Evolutionary conservation across 2,113 vertebrate genomes (phyloP).

Genomic region (Microtus montanus): DNA sequence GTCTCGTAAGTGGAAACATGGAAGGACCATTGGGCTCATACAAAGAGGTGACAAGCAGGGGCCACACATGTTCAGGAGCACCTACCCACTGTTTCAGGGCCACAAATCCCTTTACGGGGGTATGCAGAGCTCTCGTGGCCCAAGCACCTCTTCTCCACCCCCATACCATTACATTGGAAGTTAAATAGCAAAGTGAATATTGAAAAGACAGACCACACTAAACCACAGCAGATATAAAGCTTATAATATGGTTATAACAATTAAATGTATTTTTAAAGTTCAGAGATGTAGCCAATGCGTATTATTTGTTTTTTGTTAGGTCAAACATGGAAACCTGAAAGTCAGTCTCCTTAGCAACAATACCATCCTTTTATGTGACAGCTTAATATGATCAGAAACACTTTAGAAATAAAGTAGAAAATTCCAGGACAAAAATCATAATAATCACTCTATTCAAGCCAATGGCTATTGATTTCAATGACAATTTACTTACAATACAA

Average conservation of each 20-base stretch:
- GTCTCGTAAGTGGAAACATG: not conserved
- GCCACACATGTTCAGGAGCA: not conserved
- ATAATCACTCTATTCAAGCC: not conserved
- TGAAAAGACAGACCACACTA: not conserved
- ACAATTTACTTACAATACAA: not conserved
- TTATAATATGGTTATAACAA: not conserved
- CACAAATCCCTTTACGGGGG: not conserved
- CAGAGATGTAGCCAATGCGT: not conserved
- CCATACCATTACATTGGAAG: not conserved
- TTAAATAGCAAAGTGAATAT: not conserved
- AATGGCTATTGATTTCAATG: not conserved
- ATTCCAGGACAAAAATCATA: not conserved
- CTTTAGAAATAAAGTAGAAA: not conserved
- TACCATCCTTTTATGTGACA: not conserved
- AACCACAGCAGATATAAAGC: not conserved
- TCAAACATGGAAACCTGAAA: not conserved
- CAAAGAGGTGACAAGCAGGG: not conserved
- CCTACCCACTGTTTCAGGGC: not conserved
- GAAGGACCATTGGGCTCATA: not conserved
- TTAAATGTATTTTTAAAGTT: constrained; percentile 3
- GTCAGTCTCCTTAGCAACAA: not conserved
- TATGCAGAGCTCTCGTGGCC: not conserved
- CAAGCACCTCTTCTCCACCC: not conserved
- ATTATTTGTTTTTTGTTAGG: not conserved
- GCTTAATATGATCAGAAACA: not conserved